Evolutionary conservation across 2,797 vertebrate genomes (phyloP).

Genomic region (Fundulus diaphanus): DNA sequence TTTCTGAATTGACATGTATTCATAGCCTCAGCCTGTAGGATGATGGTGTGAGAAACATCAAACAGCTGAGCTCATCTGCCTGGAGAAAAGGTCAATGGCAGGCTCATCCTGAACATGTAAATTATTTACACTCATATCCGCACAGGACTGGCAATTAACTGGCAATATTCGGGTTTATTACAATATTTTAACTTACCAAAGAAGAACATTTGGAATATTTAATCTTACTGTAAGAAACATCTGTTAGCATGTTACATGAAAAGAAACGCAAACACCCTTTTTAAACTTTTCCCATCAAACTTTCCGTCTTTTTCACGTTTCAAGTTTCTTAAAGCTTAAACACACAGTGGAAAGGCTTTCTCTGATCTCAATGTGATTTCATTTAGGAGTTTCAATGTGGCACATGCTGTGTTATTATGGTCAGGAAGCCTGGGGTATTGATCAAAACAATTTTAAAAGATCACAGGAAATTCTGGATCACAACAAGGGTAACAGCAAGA

Average conservation of each 20-base stretch:
- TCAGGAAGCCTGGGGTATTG: neutral
- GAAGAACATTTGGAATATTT: neutral
- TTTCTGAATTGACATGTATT: neutral
- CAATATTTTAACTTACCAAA: neutral
- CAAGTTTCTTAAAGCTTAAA: neutral
- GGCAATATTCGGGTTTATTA: neutral
- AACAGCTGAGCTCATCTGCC: constrained; percentile 37
- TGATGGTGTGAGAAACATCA: neutral
- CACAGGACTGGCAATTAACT: neutral
- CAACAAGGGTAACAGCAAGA: neutral
- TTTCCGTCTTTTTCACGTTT: neutral
- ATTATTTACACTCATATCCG: neutral
- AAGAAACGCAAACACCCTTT: neutral
- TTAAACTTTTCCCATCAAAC: neutral
- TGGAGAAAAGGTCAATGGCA: constrained; percentile 45
- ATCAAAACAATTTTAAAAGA: neutral
- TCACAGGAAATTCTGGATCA: neutral
- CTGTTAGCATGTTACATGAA: neutral
- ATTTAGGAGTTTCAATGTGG: neutral
- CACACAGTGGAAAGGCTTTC: neutral
- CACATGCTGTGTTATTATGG: neutral
- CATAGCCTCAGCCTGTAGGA: neutral
- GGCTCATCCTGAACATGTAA: constrained; percentile 11
- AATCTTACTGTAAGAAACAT: neutral
- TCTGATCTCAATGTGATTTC: neutral